Base-by-base conservation (phyloP, 2,888 invertebrate species). In the Megaustenia siamemsis region DNA sequence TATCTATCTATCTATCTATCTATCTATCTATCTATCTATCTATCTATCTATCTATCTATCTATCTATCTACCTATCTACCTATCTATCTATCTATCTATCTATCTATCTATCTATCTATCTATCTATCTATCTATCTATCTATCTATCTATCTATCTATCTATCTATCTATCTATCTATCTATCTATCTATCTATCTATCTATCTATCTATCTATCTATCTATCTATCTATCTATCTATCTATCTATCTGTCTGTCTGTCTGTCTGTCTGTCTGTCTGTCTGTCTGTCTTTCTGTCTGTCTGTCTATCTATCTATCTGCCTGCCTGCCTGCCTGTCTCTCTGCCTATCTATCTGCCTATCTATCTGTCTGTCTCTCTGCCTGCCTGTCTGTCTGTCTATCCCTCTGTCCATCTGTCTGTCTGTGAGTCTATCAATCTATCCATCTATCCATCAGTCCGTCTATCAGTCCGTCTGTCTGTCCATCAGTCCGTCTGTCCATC, bases 1-100 rank as follows among this genome's bases (percentile, higher is more conserved):
- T 49, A 49, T 75, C 75, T 75, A 75, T 75, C 45, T 49, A 75
- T 75, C 75, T 49, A 49, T 75, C 49, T 49, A 75, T 49, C 75
- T 49, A 75, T 49, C 75, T 49, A 49, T 75, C 49, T 75, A 49
- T 49, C 75, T 45, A 49, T 75, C 49, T 49, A 75, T 75, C 75
- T 75, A 75, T 75, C 49, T 49, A 75, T 75, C 49, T 45, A 45
- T 75, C 45, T 75, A 75, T 75, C 75, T 49, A 45, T 49, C 10
- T 49, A n/a, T 21, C 6, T 43, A n/a, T 73, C 43, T 73, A n/a
- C 43, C 6, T 73, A 43, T 43, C 43, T n/a, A 43, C 43, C 40
- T n/a, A 43, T 43, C 45, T 43, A 43, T 43, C 15, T 43, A n/a
- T 43, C 43, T 32, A 35, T 68, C 5, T 68, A 18, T 68, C 5